A percentile compares a stretch with the other conserved stretches of the same genome.
Evolutionary conservation across 2,113 vertebrate genomes (phyloP).

Genomic region (Scortum barcoo): DNA sequence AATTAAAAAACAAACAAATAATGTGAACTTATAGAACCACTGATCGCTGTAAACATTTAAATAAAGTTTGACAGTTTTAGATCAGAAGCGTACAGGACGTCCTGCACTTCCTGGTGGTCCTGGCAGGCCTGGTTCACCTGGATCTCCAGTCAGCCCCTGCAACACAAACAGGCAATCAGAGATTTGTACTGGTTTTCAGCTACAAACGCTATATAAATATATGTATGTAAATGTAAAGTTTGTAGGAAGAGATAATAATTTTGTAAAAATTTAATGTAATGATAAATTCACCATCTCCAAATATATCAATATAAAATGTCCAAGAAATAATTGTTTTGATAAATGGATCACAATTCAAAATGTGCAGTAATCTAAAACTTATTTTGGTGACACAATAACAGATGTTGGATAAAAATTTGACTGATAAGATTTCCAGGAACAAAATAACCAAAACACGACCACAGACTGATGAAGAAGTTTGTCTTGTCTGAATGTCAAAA

Average conservation of each 20-base stretch:
- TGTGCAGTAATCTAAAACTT: too few relatives aligned
- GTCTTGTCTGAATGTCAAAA: background rate
- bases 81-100: conserved; percentile 48
- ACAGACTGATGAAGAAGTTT: background rate
- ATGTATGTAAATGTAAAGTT: too few relatives aligned
- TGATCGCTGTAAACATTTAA: background rate
- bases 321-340: too few relatives aligned
- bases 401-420: background rate
- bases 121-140: conserved; percentile 56
- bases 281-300: too few relatives aligned
- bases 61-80: background rate
- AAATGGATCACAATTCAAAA: too few relatives aligned
- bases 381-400: background rate
- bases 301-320: too few relatives aligned
- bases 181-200: too few relatives aligned
- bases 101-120: conserved; percentile 71
- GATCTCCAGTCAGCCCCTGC: conserved; percentile 63
- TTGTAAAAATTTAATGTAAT: too few relatives aligned
- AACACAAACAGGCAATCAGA: conserved; percentile 40
- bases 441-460: background rate
- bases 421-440: too few relatives aligned
- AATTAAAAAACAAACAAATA: background rate
- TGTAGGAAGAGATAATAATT: too few relatives aligned
- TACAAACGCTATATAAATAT: background rate
- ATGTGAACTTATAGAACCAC: background rate